phyloP scores from a whole-genome alignment of 2,888 invertebrate genomes.

The Bembecia ichneumoniformis region DNA sequence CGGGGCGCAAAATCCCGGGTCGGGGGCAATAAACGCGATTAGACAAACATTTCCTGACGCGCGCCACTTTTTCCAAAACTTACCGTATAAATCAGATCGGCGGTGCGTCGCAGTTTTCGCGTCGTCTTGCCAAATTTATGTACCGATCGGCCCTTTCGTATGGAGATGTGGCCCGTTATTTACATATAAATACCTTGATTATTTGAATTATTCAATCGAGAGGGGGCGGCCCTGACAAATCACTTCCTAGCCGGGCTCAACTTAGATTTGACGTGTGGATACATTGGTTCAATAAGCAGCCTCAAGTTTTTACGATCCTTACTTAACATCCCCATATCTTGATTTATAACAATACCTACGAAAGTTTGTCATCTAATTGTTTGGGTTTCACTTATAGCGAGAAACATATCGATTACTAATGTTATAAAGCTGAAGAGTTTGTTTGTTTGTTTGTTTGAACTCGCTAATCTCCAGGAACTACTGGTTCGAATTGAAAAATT shows the following conservation, averaged over 20 bases:
- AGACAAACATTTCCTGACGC: conserved; percentile 71
- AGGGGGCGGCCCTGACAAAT: conserved; percentile 72
- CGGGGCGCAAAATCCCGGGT: conserved; percentile 53
- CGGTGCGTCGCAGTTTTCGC: conserved; percentile 70
- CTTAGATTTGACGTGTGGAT: conserved; percentile 53
- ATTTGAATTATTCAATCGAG: conserved; percentile 74
- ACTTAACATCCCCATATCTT: background rate
- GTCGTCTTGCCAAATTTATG: conserved; percentile 72
- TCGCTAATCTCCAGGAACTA: too few relatives aligned
- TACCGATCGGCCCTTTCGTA: conserved; percentile 73
- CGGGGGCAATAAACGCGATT: conserved; percentile 62
- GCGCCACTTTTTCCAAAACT: conserved; percentile 68
- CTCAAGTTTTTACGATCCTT: conserved; percentile 30
- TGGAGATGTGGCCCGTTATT: conserved; percentile 70
- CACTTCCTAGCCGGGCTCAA: conserved; percentile 65
- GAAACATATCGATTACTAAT: too few relatives aligned
- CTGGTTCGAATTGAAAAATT: too few relatives aligned
- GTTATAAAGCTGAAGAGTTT: too few relatives aligned
- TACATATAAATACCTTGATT: conserved; percentile 74
- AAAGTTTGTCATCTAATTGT: too few relatives aligned
- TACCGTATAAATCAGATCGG: conserved; percentile 69
- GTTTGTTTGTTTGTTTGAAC: too few relatives aligned
- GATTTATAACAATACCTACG: background rate
- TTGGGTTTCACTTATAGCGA: too few relatives aligned
- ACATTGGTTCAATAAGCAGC: conserved; percentile 21